Evolutionary conservation across 2,797 vertebrate species (phyloP), one percentile per base, ranked within the genome.

Genomic region (Phoxinus dragarum): DNA sequence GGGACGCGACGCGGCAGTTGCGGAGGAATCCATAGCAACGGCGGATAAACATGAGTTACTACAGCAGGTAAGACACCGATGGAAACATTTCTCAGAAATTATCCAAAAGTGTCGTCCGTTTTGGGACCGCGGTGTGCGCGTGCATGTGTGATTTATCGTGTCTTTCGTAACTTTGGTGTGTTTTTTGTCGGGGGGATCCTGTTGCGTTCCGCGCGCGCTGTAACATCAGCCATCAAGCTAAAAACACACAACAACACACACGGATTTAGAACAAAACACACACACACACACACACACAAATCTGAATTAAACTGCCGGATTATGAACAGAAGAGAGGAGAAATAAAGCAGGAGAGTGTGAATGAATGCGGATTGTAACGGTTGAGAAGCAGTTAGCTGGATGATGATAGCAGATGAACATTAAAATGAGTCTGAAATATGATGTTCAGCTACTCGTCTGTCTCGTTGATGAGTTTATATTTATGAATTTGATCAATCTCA

Each of bases 11-110:
- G 73, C 23, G 56, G 67, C 81, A 66, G 81, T 86, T 77, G 88
- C 90, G 88, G 91, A 85, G 81, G 89, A 84, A 93, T 87, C 94
- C 95, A 92, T 96, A 94, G 95, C 94, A 96, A 96, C 96, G 90
- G 93, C 54, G 92, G 92, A 93, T 92, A 94, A 96, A 95, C 94
- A 96, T 96, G 96, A 96, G 94, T 94, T 96, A 95, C 91, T 95
- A 95, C 94, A 96, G 93, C 91, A 95, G 96, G 96, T 96, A 95
- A 95, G 91, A 71, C 47, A 49, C 2, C 16, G 49, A 71, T 38
- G 52, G 8, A 38, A 17, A 71, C 27, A 14, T 8, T 67, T 79
- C 52, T 34, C 3, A 47, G 27, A 85, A 85, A 85, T 14, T 0
- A 64, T n/a, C 17, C 27, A 16, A 56, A 71, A 72, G 52, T 5